These are phyloP conservation scores for Pelvicachromis taeniatus DNA, from an alignment of 2,113 vertebrate genomes.

Conservation along the genomic window DNA sequence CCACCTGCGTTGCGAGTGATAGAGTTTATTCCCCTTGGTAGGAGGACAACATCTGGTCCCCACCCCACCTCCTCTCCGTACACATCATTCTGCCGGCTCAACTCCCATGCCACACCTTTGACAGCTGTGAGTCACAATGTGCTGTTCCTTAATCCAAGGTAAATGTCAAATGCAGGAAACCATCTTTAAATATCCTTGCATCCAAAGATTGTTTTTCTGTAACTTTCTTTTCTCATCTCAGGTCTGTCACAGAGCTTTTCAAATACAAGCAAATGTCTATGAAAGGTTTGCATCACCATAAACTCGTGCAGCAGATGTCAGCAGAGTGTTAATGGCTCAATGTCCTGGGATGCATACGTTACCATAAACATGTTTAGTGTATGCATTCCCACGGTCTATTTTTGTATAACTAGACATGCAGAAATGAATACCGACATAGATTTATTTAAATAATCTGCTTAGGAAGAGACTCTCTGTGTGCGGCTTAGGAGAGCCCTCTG, in stretches of 20 bases:
- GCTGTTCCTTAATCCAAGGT: conserved; percentile 69
- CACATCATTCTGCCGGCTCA: conserved; percentile 17
- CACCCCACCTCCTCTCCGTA: not conserved
- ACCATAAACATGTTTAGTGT: conserved; percentile 49
- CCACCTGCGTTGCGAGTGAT: conserved; percentile 67
- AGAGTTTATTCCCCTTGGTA: conserved; percentile 52
- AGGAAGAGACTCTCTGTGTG: conserved; percentile 31
- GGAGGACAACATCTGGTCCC: conserved; percentile 61
- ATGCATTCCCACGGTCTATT: conserved; percentile 44
- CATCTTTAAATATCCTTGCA: conserved; percentile 46
- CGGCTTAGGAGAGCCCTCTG: conserved; percentile 15
- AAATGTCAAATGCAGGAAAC: conserved; percentile 68
- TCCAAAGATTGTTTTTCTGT: conserved; percentile 43
- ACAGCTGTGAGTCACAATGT: conserved; percentile 60
- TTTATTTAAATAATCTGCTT: conserved; percentile 63
- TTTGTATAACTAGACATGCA: conserved; percentile 51
- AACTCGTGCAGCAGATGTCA: conserved; percentile 50
- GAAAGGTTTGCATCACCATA: not conserved
- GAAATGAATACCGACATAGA: conserved; percentile 56
- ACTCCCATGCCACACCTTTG: conserved; percentile 43
- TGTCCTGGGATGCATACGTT: not conserved
- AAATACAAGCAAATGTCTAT: not conserved
- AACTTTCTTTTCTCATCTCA: conserved; percentile 7
- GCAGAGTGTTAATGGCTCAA: not conserved
- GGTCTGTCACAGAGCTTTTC: not conserved